A percentile compares a stretch with the other conserved stretches of the same genome.
These are phyloP conservation scores for Saguinus oedipus DNA, from an alignment of 2,797 vertebrate species.

Conservation along the genomic window DNA sequence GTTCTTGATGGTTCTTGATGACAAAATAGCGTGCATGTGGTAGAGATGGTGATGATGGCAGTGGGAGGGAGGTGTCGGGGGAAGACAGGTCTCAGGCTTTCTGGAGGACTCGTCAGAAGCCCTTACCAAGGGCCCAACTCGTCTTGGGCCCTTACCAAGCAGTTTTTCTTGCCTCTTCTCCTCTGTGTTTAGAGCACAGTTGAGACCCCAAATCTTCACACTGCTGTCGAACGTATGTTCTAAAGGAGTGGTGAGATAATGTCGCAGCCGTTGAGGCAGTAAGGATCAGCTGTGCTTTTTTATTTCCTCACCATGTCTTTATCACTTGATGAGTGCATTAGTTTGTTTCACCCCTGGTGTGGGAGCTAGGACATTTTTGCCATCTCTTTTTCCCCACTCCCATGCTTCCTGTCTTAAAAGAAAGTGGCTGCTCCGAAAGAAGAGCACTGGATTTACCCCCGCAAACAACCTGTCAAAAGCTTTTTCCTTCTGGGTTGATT, in stretches of 20 bases:
- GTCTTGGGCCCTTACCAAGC: neutral
- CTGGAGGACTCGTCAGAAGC: neutral
- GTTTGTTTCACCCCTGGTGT: slow-evolving; percentile 37
- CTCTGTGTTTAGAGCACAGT: neutral
- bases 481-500: slow-evolving; percentile 47
- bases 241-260: slow-evolving; percentile 7
- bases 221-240: slow-evolving; percentile 40
- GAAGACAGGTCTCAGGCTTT: neutral
- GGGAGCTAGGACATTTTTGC: slow-evolving; percentile 68
- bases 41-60: neutral
- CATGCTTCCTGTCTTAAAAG: slow-evolving; percentile 64
- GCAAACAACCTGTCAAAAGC: neutral
- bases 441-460: slow-evolving; percentile 50
- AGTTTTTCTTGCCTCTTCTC: neutral
- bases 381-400: slow-evolving; percentile 76
- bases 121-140: neutral
- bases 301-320: slow-evolving; percentile 52
- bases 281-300: slow-evolving; percentile 19
- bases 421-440: slow-evolving; percentile 44
- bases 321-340: slow-evolving; percentile 35
- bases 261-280: slow-evolving; percentile 29
- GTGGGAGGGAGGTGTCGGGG: neutral
- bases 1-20: neutral
- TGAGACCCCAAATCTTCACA: neutral
- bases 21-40: neutral